Evolutionary conservation across 1,140 invertebrate genomes (phyloP), one percentile per base, ranked within the genome.

Genomic region (Orchesella cincta): DNA sequence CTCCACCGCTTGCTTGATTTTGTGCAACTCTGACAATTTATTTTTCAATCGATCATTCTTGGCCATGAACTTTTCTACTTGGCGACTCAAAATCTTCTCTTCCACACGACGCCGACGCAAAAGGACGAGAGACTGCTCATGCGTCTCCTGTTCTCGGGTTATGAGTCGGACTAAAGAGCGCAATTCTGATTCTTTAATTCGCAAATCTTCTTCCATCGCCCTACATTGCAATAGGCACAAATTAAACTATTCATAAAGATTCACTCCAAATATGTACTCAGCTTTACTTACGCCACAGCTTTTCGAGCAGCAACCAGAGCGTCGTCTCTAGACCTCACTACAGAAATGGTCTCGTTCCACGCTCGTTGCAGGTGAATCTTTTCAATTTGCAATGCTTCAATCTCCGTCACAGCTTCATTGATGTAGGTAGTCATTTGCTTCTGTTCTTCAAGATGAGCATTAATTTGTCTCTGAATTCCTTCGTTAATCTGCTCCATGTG

Each of bases 311-410:
- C 89, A 78, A 89, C 87, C 70, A 89, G 86, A 3, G 90, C 87
- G 83, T 89, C 89, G 83, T 93, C 91, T 51, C 91, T 84, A 54
- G 90, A 88, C 39, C 87, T 87, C 78, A 93, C 92, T 74, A 89
- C 89, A 3, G 89, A 85, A 28, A 93, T 86, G 26, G 92, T 90
- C 12, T 90, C 89, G 83, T 91, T 91, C 92, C 92, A 93, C 14
- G 91, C 87, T 81, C 88, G 88, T 51, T 91, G 86, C 1, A 93
- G 85, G 23, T 88, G 88, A 36, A 88, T 88, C 78, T 92, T 89
- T 78, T 93, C 92, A 39, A 88, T 86, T 81, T 92, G 88, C 29
- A 93, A 82, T 23, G 89, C 89, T 83, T 92, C 90, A 29, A 93
- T 85, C 83, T 93, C 91, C 5, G 89, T 88, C 78, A 73, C 73